Conservation (phyloP, 2,888 invertebrate species). For the Temnothorax ravouxi region DNA sequence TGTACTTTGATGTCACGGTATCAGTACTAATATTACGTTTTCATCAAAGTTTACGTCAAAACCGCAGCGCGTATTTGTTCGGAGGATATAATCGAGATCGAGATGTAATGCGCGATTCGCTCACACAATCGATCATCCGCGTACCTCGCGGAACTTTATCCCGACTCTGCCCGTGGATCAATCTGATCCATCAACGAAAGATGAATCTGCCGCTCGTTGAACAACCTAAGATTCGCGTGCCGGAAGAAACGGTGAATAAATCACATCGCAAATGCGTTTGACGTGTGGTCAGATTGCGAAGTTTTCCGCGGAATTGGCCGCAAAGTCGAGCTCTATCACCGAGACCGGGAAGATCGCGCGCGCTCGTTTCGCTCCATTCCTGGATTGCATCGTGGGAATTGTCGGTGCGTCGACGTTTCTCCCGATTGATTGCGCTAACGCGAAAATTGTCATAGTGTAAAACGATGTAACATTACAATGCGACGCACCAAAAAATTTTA, state of each 20-base stretch:
- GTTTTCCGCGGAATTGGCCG: slow-evolving; percentile 77
- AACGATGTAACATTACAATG: background rate
- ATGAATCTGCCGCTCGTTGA: slow-evolving; percentile 32
- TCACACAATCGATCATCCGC: slow-evolving; percentile 19
- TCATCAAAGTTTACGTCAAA: background rate
- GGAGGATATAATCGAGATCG: background rate
- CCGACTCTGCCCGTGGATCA: slow-evolving; percentile 14
- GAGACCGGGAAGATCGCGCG: slow-evolving; percentile 63
- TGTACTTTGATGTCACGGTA: background rate
- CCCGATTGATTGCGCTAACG: slow-evolving; percentile 5
- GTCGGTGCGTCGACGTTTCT: slow-evolving; percentile 15
- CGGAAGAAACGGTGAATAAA: slow-evolving; percentile 74
- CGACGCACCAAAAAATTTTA: background rate
- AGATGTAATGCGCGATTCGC: background rate
- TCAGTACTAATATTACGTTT: background rate
- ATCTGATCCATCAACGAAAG: slow-evolving; percentile 27
- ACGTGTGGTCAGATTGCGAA: slow-evolving; percentile 76
- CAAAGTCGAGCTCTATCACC: slow-evolving; percentile 69
- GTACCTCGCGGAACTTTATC: slow-evolving; percentile 9
- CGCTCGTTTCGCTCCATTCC: background rate
- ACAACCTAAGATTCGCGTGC: slow-evolving; percentile 49
- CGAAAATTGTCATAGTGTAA: slow-evolving; percentile 9
- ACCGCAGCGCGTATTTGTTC: slow-evolving; percentile 4
- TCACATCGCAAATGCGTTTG: slow-evolving; percentile 79
- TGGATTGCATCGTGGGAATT: slow-evolving; percentile 19